Evolutionary conservation across 2,888 invertebrate genomes (phyloP), one percentile per base, ranked within the genome.

Genomic region (Uropetala carovei): DNA sequence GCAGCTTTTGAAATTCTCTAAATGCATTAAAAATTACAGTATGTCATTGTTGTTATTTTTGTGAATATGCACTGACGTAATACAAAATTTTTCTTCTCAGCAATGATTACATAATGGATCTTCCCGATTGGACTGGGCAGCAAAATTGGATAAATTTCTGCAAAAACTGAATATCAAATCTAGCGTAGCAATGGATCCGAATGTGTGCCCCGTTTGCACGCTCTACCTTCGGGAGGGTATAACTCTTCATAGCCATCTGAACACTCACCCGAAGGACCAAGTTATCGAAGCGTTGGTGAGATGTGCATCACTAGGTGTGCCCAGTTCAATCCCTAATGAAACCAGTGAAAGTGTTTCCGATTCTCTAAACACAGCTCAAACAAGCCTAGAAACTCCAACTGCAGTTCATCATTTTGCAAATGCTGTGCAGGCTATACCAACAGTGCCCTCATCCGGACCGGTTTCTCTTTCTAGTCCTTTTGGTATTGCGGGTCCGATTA

Each of bases 231-330:
- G 98, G 94, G 97, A 97, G 95, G 98, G 98, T 92, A 98, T 98
- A 95, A 96, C 97, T 93, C 95, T 98, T 94, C 97, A 97, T 94
- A 96, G 96, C 93, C 98, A 98, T 95, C 96, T 98, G 95, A 97
- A 97, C 94, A 98, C 98, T 57, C 98, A 98, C 95, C 98, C 98
- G 82, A 98, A 98, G 95, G 98, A 98, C 94, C 98, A 98, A 95
- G 98, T 98, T 92, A 98, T 98, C 94, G 97, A 97, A 94, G 98
- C 98, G 56, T 95, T 98, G 93, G 92, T 93, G 3, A 93, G 89
- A 56, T 91, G 92, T 91, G 91, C 92, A 68, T 64, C 86, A 11
- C 83, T 89, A 81, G 60, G 64, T 16, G 92, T 68, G 64, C 60
- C 58, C 27, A 89, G 82, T 92, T 84, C 89, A 75, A 85, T 64